phyloP scores from a whole-genome alignment of 2,888 invertebrate species.

The Meteorus cinctellus region DNA sequence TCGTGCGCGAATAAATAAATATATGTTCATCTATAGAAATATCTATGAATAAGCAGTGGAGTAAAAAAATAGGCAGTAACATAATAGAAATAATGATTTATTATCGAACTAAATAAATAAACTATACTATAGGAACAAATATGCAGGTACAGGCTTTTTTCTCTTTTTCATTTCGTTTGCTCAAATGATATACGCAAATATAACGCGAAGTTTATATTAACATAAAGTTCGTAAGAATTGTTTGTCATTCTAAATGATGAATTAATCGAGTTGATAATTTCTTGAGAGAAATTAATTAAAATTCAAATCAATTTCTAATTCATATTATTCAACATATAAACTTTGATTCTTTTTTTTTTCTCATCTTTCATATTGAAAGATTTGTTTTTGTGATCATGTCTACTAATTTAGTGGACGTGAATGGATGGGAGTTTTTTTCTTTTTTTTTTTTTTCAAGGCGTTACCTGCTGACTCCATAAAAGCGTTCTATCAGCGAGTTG shows the following conservation, averaged over 20 bases:
- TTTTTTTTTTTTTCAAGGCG: slow-evolving; percentile 50
- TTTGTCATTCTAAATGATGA: neutral
- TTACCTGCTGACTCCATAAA: slow-evolving; percentile 71
- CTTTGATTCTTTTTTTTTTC: neutral
- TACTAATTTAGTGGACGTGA: neutral
- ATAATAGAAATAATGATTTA: slow-evolving; percentile 45
- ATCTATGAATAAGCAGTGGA: slow-evolving; percentile 39
- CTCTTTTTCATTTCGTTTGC: slow-evolving; percentile 7
- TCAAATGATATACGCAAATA: neutral
- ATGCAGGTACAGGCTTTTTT: slow-evolving; percentile 56
- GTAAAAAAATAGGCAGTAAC: slow-evolving; percentile 44
- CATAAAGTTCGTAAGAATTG: slow-evolving; percentile 15
- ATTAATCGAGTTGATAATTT: slow-evolving; percentile 20
- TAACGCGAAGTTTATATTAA: slow-evolving; percentile 6
- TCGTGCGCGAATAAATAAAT: slow-evolving; percentile 16
- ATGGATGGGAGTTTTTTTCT: neutral
- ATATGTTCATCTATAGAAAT: slow-evolving; percentile 11
- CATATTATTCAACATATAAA: neutral
- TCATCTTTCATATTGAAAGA: too few relatives aligned
- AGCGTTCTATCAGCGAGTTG: slow-evolving; percentile 68
- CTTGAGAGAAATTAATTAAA: slow-evolving; percentile 21
- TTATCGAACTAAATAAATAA: slow-evolving; percentile 58
- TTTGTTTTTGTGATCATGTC: neutral
- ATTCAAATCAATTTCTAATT: neutral
- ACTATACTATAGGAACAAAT: slow-evolving; percentile 57